Conservation (phyloP, 2,888 invertebrate genomes). For the Gortyna flavago region DNA sequence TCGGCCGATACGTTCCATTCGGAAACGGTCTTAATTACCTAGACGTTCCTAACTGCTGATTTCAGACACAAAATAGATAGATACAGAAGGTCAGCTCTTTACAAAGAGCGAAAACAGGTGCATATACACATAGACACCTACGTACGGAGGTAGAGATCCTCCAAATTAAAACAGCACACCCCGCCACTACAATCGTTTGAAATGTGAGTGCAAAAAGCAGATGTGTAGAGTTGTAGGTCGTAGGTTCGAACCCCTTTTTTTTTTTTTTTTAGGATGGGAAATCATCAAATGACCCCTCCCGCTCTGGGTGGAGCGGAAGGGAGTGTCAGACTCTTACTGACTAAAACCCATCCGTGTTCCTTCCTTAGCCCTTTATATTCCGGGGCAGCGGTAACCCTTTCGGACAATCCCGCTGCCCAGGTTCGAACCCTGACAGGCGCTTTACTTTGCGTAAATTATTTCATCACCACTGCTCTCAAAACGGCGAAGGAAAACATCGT, state of each 20-base stretch:
- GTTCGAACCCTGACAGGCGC: no score
- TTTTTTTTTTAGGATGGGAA: no score
- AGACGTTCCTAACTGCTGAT: conserved; percentile 60
- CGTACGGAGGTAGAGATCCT: neutral
- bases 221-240: no score
- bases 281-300: no score
- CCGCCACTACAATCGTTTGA: neutral
- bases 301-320: no score
- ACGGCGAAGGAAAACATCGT: neutral
- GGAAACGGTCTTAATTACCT: conserved; percentile 56
- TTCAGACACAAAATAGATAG: conserved; percentile 9
- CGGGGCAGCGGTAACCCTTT: no score
- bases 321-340: no score
- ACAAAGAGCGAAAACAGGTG: fast-evolving
- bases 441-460: neutral
- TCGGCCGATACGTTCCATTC: conserved; percentile 56
- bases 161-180: neutral
- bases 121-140: neutral
- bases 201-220: neutral
- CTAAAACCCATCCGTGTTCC: no score
- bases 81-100: neutral
- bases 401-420: no score
- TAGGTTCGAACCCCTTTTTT: no score
- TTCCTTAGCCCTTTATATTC: no score
- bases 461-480: neutral